Conservation (phyloP, 64 coral and sea anemone species). For the Acropora tenuis region DNA sequence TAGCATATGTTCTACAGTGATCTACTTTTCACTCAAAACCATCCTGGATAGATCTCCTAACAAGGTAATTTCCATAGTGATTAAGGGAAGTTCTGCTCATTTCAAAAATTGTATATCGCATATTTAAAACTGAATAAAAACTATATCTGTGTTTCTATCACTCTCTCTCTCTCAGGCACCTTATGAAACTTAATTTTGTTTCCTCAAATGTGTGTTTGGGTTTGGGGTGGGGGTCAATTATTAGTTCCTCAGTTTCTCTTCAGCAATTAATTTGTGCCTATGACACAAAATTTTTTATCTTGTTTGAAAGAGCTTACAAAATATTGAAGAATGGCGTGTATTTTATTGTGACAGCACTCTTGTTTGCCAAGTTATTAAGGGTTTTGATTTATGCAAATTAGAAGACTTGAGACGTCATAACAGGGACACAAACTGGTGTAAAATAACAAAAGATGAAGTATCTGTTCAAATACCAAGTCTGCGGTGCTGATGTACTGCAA, state of each 20-base stretch:
- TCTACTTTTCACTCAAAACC: slow-evolving; percentile 14
- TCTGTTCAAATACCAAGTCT: too few species aligned
- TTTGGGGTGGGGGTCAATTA: too few species aligned
- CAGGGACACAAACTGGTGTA: too few species aligned
- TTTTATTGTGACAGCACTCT: too few species aligned
- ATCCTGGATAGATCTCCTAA: slow-evolving; percentile 10
- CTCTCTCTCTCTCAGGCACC: neutral
- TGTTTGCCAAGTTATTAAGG: too few species aligned
- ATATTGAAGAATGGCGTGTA: slow-evolving; percentile 1
- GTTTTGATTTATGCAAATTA: too few species aligned
- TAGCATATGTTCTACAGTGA: neutral
- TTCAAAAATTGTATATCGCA: neutral
- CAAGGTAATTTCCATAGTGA: neutral
- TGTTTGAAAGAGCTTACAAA: neutral
- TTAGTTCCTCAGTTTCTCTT: too few species aligned
- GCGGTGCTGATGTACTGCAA: too few species aligned
- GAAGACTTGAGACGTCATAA: too few species aligned
- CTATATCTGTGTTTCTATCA: slow-evolving; percentile 29
- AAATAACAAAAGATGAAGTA: too few species aligned
- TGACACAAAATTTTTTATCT: neutral
- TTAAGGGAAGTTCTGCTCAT: slow-evolving; percentile 3
- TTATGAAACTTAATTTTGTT: slow-evolving; percentile 2
- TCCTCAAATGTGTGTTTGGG: neutral
- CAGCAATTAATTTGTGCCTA: neutral
- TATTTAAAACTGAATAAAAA: slow-evolving; percentile 11